Percentiles rank a stretch among this genome's conserved stretches.
Evolutionary conservation across 1,140 invertebrate genomes (phyloP).

Genomic region (Aporrectodea caliginosa): DNA sequence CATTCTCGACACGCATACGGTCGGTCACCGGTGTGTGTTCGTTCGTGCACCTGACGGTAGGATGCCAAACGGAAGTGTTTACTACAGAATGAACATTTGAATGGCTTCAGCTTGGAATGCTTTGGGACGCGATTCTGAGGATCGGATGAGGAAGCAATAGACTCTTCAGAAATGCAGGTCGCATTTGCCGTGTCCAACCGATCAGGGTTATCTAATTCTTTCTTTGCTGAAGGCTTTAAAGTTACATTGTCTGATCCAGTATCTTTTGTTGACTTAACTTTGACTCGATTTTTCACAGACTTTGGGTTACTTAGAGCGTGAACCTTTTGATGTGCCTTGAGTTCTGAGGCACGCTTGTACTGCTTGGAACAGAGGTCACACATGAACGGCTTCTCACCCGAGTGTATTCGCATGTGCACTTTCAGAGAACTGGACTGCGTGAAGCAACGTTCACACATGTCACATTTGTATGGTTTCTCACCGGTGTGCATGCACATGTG

Average conservation of each 20-base stretch:
- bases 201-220: too few species aligned
- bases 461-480: constrained; percentile 77
- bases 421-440: constrained; percentile 58
- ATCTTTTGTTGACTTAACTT: too few species aligned
- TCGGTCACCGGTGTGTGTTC: constrained; percentile 66
- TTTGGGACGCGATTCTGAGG: not conserved
- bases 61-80: constrained; percentile 54
- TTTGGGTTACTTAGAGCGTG: constrained; percentile 28
- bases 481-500: constrained; percentile 91
- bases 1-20: constrained; percentile 53
- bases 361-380: constrained; percentile 69
- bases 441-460: constrained; percentile 83
- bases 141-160: too few species aligned
- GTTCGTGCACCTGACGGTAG: constrained; percentile 85
- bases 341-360: not conserved
- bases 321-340: not conserved
- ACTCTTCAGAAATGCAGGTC: not conserved
- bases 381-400: constrained; percentile 60
- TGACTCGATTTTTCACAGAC: not conserved
- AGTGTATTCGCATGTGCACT: constrained; percentile 40
- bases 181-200: too few species aligned
- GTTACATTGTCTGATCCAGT: too few species aligned
- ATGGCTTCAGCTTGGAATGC: constrained; percentile 38
- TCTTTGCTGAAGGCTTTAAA: too few species aligned
- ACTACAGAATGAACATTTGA: constrained; percentile 45